Evolutionary conservation across 2,113 vertebrate genomes (phyloP).

Genomic region (Zootoca vivipara): DNA sequence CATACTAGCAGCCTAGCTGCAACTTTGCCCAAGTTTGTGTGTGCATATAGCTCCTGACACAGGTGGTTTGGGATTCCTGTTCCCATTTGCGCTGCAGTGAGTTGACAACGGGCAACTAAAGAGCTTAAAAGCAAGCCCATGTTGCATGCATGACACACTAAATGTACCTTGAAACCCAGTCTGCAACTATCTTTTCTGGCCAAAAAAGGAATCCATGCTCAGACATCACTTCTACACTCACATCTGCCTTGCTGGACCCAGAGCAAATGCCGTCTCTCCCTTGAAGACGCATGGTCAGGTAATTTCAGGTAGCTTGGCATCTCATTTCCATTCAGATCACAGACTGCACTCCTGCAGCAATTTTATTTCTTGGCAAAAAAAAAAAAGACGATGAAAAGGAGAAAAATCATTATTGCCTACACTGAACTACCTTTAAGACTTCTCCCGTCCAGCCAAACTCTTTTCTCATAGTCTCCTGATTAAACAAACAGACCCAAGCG

Average conservation of each 20-base stretch:
- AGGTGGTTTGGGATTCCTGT: too few relatives aligned
- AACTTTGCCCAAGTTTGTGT: too few relatives aligned
- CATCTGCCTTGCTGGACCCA: background rate
- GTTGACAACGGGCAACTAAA: too few relatives aligned
- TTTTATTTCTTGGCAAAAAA: conserved; percentile 67
- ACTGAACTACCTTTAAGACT: conserved; percentile 58
- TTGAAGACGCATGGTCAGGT: conserved; percentile 29
- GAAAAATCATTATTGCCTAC: conserved; percentile 54
- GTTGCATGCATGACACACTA: too few relatives aligned
- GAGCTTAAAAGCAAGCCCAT: too few relatives aligned
- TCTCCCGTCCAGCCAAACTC: conserved; percentile 49
- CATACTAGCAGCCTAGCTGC: too few relatives aligned
- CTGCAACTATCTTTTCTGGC: too few relatives aligned
- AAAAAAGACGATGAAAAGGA: background rate
- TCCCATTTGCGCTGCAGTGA: too few relatives aligned
- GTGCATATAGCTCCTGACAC: too few relatives aligned
- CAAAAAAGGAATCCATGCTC: background rate
- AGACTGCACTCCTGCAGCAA: conserved; percentile 32
- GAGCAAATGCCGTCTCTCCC: conserved; percentile 1
- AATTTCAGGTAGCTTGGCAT: conserved; percentile 32
- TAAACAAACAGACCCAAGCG: conserved; percentile 25
- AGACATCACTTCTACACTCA: background rate
- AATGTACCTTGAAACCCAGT: too few relatives aligned
- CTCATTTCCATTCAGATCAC: conserved; percentile 50
- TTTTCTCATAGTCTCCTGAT: conserved; percentile 66